A percentile compares a stretch with the other conserved stretches of the same genome.
phyloP scores from a whole-genome alignment of 2,113 vertebrate genomes.

The Suricata suricatta region DNA sequence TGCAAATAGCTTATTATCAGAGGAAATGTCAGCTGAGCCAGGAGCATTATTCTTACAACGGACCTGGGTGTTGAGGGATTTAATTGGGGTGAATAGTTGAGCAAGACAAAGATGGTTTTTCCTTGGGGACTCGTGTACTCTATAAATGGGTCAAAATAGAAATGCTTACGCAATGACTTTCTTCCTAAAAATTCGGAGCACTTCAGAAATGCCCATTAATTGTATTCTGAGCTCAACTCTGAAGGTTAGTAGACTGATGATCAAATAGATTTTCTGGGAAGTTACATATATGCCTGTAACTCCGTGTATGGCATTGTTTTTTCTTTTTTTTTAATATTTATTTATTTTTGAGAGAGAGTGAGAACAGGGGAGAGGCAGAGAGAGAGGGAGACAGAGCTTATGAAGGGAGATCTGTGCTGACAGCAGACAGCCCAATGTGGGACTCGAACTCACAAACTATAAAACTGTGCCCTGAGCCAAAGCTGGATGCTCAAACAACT shows the following conservation, averaged over 20 bases:
- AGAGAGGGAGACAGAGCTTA: no score
- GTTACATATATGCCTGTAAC: not conserved
- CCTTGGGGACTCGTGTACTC: constrained; percentile 60
- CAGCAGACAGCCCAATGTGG: no score
- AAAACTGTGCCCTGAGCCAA: no score
- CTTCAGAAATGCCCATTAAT: constrained; percentile 64
- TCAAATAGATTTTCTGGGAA: not conserved
- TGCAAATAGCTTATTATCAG: constrained; percentile 52
- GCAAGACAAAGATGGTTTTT: constrained; percentile 53
- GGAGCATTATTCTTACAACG: constrained; percentile 52
- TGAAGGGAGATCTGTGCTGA: no score
- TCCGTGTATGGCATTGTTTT: not conserved
- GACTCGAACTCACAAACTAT: no score
- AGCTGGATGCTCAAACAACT: no score
- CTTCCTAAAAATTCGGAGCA: constrained; percentile 69
- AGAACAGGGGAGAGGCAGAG: no score
- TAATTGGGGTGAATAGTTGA: constrained; percentile 66
- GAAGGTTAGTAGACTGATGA: not conserved
- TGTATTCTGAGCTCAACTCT: constrained; percentile 31
- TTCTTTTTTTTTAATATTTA: no score
- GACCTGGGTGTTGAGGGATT: constrained; percentile 7
- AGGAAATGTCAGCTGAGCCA: constrained; percentile 71
- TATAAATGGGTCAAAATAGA: constrained; percentile 49
- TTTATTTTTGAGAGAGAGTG: no score
- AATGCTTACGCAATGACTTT: constrained; percentile 68